Conservation (phyloP, 2,113 vertebrate genomes). For the Platycercus adscitus region DNA sequence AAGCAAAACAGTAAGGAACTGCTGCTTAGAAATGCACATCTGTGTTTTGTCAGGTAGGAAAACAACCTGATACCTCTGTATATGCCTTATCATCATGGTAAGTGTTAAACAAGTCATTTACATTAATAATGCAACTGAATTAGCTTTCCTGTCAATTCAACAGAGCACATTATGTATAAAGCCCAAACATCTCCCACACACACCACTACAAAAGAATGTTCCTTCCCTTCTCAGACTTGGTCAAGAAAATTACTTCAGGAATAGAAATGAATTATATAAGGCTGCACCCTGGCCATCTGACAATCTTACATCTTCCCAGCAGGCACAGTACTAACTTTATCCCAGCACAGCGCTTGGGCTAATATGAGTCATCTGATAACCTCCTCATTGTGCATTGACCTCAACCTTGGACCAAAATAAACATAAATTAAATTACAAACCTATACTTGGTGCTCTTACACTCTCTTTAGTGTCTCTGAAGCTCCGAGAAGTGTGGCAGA, state of each 20-base stretch:
- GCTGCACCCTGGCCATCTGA: conserved; percentile 36
- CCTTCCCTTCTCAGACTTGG: background rate
- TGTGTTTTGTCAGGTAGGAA: background rate
- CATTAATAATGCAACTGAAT: background rate
- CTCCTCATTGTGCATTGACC: conserved; percentile 47
- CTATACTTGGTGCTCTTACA: background rate
- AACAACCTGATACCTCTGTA: background rate
- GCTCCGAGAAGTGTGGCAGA: background rate
- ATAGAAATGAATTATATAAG: conserved; percentile 55
- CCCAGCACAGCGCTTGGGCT: background rate
- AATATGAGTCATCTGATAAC: conserved; percentile 64
- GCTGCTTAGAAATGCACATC: background rate
- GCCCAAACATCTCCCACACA: background rate
- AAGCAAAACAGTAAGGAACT: background rate
- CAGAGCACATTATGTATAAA: background rate
- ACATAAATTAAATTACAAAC: conserved; percentile 55
- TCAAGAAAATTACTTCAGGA: conserved; percentile 52
- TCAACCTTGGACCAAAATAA: conserved; percentile 72
- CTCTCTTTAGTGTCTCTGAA: background rate
- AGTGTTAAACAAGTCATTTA: background rate
- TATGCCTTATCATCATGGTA: background rate
- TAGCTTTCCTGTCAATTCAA: background rate
- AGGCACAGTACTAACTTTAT: conserved; percentile 63
- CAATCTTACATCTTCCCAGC: conserved; percentile 39
- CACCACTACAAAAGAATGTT: background rate